A percentile compares a stretch with the other conserved stretches of the same genome.
Conservation (phyloP, 2,113 vertebrate species). For the Cephalopholis sonnerati region DNA sequence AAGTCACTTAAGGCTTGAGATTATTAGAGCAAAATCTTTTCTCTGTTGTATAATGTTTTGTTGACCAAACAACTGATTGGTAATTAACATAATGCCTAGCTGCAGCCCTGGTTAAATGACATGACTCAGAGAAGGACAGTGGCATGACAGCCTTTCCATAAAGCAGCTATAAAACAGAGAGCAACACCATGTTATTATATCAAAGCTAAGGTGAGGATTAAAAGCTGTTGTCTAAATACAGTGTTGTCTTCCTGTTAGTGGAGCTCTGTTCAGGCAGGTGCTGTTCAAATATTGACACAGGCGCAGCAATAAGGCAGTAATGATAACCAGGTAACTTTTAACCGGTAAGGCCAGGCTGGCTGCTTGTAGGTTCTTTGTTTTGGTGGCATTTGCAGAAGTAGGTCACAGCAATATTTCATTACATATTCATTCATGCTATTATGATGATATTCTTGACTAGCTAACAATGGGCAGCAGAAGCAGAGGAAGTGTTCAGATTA, state of each 20-base stretch:
- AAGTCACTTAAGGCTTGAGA: too few species aligned
- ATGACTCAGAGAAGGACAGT: too few species aligned
- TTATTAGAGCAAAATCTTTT: too few species aligned
- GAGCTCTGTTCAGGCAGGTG: background rate
- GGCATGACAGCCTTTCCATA: background rate
- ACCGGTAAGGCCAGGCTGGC: background rate
- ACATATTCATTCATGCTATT: background rate
- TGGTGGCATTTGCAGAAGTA: background rate
- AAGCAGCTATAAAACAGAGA: background rate
- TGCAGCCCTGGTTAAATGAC: too few species aligned
- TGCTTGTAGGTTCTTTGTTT: background rate
- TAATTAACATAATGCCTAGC: too few species aligned
- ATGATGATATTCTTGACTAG: background rate
- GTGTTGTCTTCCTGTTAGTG: background rate
- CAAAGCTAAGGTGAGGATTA: background rate
- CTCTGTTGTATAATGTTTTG: too few species aligned
- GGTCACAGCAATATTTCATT: background rate
- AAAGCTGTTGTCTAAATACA: background rate
- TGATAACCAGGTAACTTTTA: background rate
- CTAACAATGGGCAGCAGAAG: background rate
- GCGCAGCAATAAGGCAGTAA: background rate
- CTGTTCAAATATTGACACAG: conserved; percentile 65
- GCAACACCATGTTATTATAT: background rate
- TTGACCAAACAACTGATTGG: too few species aligned
- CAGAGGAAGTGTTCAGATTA: too few species aligned